phyloP scores from a whole-genome alignment of 2,797 vertebrate genomes.

The Sitta carolinensis region DNA sequence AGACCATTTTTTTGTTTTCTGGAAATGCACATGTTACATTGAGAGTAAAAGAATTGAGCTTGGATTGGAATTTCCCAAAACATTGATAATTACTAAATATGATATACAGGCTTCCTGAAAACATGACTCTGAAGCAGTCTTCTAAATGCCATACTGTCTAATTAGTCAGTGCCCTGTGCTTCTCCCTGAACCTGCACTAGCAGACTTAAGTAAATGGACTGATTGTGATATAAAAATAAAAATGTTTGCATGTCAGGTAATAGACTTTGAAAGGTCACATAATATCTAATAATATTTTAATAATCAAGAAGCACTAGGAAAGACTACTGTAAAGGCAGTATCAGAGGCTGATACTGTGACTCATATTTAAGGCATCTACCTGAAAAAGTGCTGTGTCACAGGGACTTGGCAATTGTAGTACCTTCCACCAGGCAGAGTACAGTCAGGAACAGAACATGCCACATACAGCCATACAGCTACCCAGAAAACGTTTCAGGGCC shows the following conservation, averaged over 20 bases:
- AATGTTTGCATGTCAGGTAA: not conserved
- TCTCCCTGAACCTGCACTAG: not conserved
- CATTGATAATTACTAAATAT: not conserved
- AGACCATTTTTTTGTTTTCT: not conserved
- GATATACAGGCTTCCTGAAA: not conserved
- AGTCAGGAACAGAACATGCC: not conserved
- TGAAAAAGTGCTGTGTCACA: not conserved
- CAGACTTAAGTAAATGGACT: not conserved
- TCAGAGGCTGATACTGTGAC: not conserved
- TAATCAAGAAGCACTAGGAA: not conserved
- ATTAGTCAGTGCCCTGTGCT: not conserved
- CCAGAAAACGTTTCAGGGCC: not conserved
- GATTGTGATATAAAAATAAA: not conserved
- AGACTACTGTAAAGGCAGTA: not conserved
- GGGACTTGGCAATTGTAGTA: not conserved
- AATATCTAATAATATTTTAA: not conserved
- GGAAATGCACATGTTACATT: too few relatives aligned
- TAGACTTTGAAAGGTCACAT: not conserved
- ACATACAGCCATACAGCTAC: not conserved
- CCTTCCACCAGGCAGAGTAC: not conserved
- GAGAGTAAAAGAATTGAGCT: not conserved
- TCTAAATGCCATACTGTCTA: not conserved
- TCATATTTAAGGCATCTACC: not conserved
- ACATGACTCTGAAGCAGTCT: not conserved
- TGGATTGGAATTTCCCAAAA: not conserved